Base-by-base conservation (phyloP, 2,797 vertebrate species). In the Amblyopsis hoosieri region DNA sequence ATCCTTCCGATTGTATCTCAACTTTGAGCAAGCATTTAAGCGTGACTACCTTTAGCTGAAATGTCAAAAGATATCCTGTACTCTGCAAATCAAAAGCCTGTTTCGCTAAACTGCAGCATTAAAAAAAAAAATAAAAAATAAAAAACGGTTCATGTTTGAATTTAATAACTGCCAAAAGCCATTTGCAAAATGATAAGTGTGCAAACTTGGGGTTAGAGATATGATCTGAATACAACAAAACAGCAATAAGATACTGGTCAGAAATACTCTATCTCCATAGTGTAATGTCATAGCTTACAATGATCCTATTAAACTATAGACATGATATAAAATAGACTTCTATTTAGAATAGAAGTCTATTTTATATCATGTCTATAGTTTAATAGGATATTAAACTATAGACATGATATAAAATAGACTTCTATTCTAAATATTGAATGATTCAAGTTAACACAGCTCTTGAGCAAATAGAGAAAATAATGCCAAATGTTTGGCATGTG, bases 201-300 rank as follows among this genome's bases (percentile, higher is more conserved):
- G 74, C 74, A 84, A 81, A 83, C 73, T 66, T 69, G 75, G 65
- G 69, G 69, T 78, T 62, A 5, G 47, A 23, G 17, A 15, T 19
- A 56, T 37, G 42, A 11, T 48, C 1, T 19, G 52, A 57, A 54
- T n/a, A 65, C 54, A 42, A 60, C 60, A 75, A 60, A 42, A 64
- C 51, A 74, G 54, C 56, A 78, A 76, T 57, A 64, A 19, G 66
- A 84, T 69, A 70, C 56, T 33, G 66, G 42, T 71, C 64, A 75
- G 60, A 55, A 46, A 66, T 72, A 72, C 61, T 0, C 11, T 51
- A n/a, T 13, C 51, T 29, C 19, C 45, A 37, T 37, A n/a, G 49
- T 50, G 33, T 31, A 72, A 48, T 37, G 45, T 10, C 52, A 61
- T 60, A 63, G 2, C 46, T 0, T 0, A 14, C 65, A n/a, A 13